Conservation (phyloP, 2,797 vertebrate species). For the Danio albolineatus region DNA sequence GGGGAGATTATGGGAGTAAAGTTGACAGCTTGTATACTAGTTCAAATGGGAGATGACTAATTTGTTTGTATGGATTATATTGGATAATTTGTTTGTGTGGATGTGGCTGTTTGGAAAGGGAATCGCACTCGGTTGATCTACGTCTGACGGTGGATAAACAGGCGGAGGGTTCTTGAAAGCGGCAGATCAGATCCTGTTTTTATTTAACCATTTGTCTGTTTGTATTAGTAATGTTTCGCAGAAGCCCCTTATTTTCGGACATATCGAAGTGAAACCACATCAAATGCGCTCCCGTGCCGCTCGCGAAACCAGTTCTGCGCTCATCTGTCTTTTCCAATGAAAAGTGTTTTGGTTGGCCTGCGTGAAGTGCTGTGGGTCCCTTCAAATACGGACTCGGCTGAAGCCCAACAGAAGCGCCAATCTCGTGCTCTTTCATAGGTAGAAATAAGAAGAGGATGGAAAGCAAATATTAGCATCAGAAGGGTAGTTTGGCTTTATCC, state of each 20-base stretch:
- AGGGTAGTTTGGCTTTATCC: background rate
- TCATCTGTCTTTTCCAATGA: background rate
- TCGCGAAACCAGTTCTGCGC: background rate
- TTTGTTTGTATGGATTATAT: slow-evolving; percentile 39
- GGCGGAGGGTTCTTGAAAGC: slow-evolving; percentile 8
- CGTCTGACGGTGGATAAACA: slow-evolving; percentile 9
- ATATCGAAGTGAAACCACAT: slow-evolving; percentile 33
- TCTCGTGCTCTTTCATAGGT: background rate
- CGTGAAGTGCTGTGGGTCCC: slow-evolving; percentile 15
- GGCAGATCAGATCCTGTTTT: slow-evolving; percentile 27
- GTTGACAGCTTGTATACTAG: slow-evolving; percentile 59
- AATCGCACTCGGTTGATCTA: slow-evolving; percentile 26
- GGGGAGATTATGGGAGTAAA: slow-evolving; percentile 64
- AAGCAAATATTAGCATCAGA: background rate
- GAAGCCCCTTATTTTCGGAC: slow-evolving; percentile 1
- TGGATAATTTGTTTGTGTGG: slow-evolving; percentile 36
- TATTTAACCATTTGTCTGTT: slow-evolving; percentile 40
- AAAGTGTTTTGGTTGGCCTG: slow-evolving; percentile 47
- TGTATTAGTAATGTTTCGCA: slow-evolving; percentile 22
- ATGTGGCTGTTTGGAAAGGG: slow-evolving; percentile 24
- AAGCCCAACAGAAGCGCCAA: background rate
- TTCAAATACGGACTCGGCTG: slow-evolving; percentile 5
- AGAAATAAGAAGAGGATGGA: slow-evolving; percentile 3
- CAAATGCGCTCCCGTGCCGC: slow-evolving; percentile 26
- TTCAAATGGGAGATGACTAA: slow-evolving; percentile 48